phyloP scores from a whole-genome alignment of 2,888 invertebrate species.

The Eupithecia abbreviata region DNA sequence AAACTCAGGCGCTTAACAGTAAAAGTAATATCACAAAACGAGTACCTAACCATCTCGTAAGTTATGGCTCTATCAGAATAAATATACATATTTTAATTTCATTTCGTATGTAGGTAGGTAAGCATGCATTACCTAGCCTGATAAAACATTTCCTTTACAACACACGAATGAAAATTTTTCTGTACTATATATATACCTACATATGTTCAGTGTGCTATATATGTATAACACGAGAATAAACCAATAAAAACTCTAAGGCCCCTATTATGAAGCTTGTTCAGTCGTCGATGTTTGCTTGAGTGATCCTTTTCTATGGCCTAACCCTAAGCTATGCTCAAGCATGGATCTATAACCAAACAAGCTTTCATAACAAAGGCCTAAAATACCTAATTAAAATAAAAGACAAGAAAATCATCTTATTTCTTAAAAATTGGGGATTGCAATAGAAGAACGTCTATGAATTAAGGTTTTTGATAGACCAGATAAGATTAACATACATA shows the following conservation, averaged over 20 bases:
- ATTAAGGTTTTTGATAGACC: not conserved
- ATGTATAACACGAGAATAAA: not conserved
- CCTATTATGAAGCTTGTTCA: too few relatives aligned
- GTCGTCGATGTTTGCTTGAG: too few relatives aligned
- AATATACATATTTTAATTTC: too few relatives aligned
- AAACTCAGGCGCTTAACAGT: not conserved
- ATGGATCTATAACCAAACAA: too few relatives aligned
- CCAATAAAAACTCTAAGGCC: not conserved
- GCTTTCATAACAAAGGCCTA: too few relatives aligned
- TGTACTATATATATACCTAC: not conserved
- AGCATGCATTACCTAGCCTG: not conserved
- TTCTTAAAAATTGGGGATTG: not conserved
- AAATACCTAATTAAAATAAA: not conserved
- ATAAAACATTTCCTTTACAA: not conserved
- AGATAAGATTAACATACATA: not conserved
- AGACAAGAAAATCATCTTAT: not conserved
- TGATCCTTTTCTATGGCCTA: too few relatives aligned
- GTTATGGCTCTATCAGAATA: too few relatives aligned
- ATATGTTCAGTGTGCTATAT: not conserved
- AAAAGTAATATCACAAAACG: constrained; percentile 3
- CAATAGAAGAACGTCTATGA: not conserved
- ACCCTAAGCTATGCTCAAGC: too few relatives aligned
- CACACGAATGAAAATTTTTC: not conserved
- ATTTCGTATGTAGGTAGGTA: not conserved
- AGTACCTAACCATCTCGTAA: not conserved